Evolutionary conservation across 2,113 vertebrate genomes (phyloP).

Genomic region (Halcyon senegalensis): DNA sequence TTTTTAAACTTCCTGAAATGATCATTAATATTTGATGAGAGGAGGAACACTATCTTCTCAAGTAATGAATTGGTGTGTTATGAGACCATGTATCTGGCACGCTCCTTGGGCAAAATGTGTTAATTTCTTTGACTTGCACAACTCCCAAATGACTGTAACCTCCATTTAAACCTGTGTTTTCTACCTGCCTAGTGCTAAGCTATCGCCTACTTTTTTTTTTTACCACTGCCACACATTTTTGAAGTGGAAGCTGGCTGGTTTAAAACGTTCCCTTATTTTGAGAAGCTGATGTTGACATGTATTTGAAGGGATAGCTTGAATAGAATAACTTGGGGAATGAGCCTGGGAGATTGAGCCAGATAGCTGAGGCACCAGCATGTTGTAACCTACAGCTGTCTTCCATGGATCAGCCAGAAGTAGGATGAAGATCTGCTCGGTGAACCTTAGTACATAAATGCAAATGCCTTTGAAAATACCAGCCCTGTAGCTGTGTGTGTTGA

Average conservation of each 20-base stretch:
- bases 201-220: not conserved
- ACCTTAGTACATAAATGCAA: not conserved
- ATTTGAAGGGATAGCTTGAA: not conserved
- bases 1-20: conserved; percentile 75
- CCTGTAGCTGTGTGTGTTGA: not conserved
- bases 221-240: not conserved
- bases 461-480: not conserved
- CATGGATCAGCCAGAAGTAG: not conserved
- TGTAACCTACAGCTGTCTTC: not conserved
- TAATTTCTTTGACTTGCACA: not conserved
- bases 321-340: not conserved
- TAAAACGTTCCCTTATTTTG: not conserved
- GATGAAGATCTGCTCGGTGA: not conserved
- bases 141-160: not conserved
- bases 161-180: not conserved
- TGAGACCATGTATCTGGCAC: not conserved
- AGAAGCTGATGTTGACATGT: not conserved
- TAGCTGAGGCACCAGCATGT: not conserved
- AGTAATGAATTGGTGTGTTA: conserved; percentile 66
- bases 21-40: conserved; percentile 77
- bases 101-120: conserved; percentile 19
- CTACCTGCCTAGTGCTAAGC: not conserved
- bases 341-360: not conserved
- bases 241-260: not conserved
- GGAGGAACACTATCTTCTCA: conserved; percentile 69